Conservation (phyloP, 2,113 vertebrate genomes). For the Eptatretus burgeri region DNA sequence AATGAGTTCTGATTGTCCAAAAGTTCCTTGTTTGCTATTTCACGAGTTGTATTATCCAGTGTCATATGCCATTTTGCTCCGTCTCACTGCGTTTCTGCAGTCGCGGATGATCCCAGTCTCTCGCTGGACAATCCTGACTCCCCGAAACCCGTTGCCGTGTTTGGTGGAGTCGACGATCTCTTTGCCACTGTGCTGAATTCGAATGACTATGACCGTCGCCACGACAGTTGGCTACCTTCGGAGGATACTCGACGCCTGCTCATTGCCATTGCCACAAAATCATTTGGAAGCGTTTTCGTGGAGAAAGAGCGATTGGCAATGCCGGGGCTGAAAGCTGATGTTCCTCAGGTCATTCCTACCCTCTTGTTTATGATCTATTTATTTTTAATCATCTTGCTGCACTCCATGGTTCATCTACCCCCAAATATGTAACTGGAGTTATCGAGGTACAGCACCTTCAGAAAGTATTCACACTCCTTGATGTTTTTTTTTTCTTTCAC, state of each 20-base stretch:
- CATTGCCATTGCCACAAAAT: conserved; percentile 42
- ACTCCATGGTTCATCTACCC: conserved; percentile 8
- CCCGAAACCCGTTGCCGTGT: conserved; percentile 36
- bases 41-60: no score
- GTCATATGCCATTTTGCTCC: no score
- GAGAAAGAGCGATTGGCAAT: conserved; percentile 57
- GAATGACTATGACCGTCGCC: conserved; percentile 59
- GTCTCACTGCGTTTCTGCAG: conserved; percentile 9
- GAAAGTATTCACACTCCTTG: no score
- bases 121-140: conserved; percentile 15
- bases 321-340: conserved; percentile 89
- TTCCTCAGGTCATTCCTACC: conserved; percentile 41
- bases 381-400: not conserved
- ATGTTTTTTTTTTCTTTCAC: no score
- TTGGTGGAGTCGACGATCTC: conserved; percentile 49
- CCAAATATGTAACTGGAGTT: not conserved
- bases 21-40: no score
- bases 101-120: conserved; percentile 11
- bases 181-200: conserved; percentile 70
- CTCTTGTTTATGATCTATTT: not conserved
- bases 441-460: no score
- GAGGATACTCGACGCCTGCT: conserved; percentile 40
- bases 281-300: conserved; percentile 29
- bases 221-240: conserved; percentile 77
- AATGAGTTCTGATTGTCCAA: no score